phyloP scores from a whole-genome alignment of 2,797 vertebrate species.

The Neosalanx taihuensis region DNA sequence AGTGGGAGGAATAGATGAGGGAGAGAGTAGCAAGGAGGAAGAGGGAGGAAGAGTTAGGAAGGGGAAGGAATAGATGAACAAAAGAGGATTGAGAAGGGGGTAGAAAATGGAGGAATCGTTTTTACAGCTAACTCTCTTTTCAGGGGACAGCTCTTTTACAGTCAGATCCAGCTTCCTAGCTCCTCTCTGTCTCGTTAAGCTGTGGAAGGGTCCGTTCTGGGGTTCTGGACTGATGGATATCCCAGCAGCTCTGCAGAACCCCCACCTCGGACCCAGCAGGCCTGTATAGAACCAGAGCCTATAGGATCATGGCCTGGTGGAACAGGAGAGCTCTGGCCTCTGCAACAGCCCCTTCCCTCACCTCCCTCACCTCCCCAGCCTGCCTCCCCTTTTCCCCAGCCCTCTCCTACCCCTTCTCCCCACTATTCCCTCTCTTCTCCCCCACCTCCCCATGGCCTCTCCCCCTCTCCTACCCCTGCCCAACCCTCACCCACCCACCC shows the following conservation, averaged over 20 bases:
- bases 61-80: no score
- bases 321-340: constrained; percentile 16
- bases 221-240: constrained; percentile 44
- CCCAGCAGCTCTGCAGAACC: constrained; percentile 36
- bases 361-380: neutral
- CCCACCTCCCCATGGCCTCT: neutral
- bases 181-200: constrained; percentile 42
- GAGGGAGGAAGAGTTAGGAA: neutral
- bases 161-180: neutral
- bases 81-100: no score
- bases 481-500: constrained; percentile 6
- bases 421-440: neutral
- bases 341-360: constrained; percentile 1
- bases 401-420: no score
- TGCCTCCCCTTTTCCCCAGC: neutral
- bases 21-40: constrained; percentile 4
- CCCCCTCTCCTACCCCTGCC: neutral
- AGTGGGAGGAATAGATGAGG: neutral
- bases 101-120: no score
- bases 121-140: no score
- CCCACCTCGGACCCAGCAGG: constrained; percentile 5
- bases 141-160: no score
- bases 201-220: constrained; percentile 21
- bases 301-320: constrained; percentile 19
- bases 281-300: constrained; percentile 27